These are phyloP conservation scores for Manis pentadactyla DNA, from an alignment of 2,797 vertebrate species.

Conservation along the genomic window DNA sequence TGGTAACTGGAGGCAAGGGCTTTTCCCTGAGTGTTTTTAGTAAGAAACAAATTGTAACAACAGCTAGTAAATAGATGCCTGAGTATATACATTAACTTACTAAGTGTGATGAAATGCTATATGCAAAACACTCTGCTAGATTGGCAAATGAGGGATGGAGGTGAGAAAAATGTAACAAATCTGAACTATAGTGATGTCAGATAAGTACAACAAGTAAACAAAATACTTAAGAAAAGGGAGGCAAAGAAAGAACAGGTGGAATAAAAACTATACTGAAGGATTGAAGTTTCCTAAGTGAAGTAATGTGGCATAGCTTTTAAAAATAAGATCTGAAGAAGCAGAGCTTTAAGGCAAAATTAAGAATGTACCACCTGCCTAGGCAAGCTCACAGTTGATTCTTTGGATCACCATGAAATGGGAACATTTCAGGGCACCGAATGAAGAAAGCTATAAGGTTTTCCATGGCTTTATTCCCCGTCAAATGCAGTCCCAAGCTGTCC, in stretches of 20 bases:
- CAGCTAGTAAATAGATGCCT: not conserved
- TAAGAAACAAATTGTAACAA: not conserved
- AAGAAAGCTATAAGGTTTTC: constrained; percentile 30
- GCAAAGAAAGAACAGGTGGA: not conserved
- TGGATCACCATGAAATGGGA: constrained; percentile 43
- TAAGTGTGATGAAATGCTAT: not conserved
- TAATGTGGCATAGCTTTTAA: not conserved
- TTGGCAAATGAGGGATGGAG: not conserved
- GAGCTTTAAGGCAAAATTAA: constrained; percentile 11
- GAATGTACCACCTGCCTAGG: not conserved
- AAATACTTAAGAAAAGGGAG: not conserved
- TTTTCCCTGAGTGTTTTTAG: not conserved
- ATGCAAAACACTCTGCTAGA: not conserved
- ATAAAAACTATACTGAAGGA: not conserved
- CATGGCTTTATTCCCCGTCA: not conserved
- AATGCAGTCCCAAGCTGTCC: not conserved
- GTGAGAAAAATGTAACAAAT: not conserved
- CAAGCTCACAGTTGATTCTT: not conserved
- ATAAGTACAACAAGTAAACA: not conserved
- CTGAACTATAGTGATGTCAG: not conserved
- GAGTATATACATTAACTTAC: not conserved
- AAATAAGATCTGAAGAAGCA: not conserved
- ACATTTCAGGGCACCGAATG: not conserved
- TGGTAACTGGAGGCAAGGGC: not conserved
- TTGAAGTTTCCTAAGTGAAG: not conserved